phyloP scores from a whole-genome alignment of 2,888 invertebrate species.

The Syritta pipiens region DNA sequence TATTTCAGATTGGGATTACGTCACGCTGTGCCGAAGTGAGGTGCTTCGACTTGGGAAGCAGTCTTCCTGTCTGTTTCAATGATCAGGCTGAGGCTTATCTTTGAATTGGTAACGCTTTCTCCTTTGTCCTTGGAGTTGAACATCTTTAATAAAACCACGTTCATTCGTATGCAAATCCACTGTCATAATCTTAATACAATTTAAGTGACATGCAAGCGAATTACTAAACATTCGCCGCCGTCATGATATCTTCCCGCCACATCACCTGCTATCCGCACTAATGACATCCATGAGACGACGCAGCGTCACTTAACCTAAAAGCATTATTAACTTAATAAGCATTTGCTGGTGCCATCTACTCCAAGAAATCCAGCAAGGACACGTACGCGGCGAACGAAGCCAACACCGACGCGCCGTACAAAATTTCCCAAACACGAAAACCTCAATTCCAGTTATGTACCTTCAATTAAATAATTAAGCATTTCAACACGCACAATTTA shows the following conservation, averaged over 20 bases:
- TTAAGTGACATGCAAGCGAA: too few species aligned
- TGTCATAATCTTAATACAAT: too few species aligned
- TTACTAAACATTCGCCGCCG: too few species aligned
- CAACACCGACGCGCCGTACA: background rate
- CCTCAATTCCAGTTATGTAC: slow-evolving; percentile 7
- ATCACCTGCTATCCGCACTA: background rate
- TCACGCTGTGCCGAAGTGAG: too few species aligned
- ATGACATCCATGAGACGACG: background rate
- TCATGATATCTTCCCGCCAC: background rate
- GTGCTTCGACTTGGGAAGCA: too few species aligned
- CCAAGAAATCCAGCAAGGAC: slow-evolving; percentile 1
- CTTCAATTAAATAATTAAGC: slow-evolving; percentile 47
- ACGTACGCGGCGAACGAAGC: slow-evolving; percentile 9
- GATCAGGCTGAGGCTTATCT: too few species aligned
- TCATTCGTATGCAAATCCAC: too few species aligned
- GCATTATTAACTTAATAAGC: slow-evolving; percentile 44
- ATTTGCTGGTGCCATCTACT: slow-evolving; percentile 3
- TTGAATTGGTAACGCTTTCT: too few species aligned
- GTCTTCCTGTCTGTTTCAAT: too few species aligned
- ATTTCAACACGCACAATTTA: slow-evolving; percentile 62
- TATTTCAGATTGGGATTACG: too few species aligned
- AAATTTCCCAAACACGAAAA: slow-evolving; percentile 9
- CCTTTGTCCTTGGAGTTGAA: too few species aligned
- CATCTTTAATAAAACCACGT: too few species aligned
- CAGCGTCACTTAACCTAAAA: slow-evolving; percentile 24